phyloP scores from a whole-genome alignment of 1,140 invertebrate species.

The Zaprionus ghesquierei region DNA sequence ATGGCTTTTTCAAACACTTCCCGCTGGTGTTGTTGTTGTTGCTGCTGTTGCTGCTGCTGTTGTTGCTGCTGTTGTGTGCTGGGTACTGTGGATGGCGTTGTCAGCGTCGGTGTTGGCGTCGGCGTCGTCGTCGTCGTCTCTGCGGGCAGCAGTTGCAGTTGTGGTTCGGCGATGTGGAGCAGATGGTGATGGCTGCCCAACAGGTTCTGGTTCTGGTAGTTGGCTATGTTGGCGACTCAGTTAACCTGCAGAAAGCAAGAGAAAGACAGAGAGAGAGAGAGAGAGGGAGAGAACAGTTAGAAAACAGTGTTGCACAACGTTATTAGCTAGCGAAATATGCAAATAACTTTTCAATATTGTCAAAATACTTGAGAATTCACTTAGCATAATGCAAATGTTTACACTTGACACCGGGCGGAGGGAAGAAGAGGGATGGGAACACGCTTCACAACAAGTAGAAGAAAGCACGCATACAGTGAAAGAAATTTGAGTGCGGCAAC shows the following conservation, averaged over 20 bases:
- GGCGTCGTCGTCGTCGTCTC: constrained; percentile 52
- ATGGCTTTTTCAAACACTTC: constrained; percentile 82
- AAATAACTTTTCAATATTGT: constrained; percentile 65
- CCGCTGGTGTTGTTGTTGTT: constrained; percentile 61
- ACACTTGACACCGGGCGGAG: background rate
- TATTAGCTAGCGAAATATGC: constrained; percentile 37
- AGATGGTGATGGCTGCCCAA: constrained; percentile 77
- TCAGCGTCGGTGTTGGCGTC: constrained; percentile 23
- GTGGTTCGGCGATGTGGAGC: constrained; percentile 67
- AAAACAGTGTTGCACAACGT: background rate
- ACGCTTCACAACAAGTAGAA: constrained; percentile 60
- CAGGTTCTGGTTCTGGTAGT: constrained; percentile 65
- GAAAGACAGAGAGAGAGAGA: background rate
- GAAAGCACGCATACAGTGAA: background rate
- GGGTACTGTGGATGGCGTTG: constrained; percentile 13
- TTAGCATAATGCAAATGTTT: constrained; percentile 68
- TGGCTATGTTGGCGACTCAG: constrained; percentile 77
- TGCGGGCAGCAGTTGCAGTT: constrained; percentile 71
- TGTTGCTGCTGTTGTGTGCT: constrained; percentile 18
- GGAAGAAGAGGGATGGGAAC: constrained; percentile 3
- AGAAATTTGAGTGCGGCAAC: constrained; percentile 13
- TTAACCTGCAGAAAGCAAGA: constrained; percentile 45
- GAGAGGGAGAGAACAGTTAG: background rate
- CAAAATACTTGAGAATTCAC: constrained; percentile 52
- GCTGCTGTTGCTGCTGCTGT: constrained; percentile 24